Evolutionary conservation across 2,113 vertebrate genomes (phyloP).

Genomic region (Rostratula benghalensis): DNA sequence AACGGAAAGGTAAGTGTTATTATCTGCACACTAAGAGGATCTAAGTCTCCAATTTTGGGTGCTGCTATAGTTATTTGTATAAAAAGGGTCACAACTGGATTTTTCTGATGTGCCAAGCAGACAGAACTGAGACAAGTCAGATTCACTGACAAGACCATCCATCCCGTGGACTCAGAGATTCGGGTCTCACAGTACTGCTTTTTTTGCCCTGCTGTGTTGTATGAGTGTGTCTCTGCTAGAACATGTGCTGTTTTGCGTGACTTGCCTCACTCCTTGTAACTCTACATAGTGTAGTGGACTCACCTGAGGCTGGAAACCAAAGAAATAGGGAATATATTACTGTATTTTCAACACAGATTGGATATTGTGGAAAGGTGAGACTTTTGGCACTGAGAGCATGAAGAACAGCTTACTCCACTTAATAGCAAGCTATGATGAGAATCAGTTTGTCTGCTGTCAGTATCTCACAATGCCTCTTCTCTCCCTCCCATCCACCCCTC

Average conservation of each 20-base stretch:
- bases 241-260: not conserved
- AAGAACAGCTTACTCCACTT: not conserved
- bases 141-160: not conserved
- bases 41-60: not conserved
- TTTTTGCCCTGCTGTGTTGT: not conserved
- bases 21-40: not conserved
- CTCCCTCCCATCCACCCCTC: not conserved
- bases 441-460: not conserved
- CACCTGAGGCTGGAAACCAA: not conserved
- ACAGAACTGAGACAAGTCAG: not conserved
- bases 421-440: not conserved
- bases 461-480: not conserved
- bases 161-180: fast-evolving
- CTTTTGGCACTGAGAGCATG: not conserved
- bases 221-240: not conserved
- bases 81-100: not conserved
- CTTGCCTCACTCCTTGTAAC: not conserved
- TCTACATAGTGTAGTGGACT: not conserved
- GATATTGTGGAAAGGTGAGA: not conserved
- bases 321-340: not conserved
- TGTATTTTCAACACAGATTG: not conserved
- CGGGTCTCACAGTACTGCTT: not conserved
- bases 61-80: not conserved
- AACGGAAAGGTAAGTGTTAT: not conserved
- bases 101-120: not conserved